Evolutionary conservation across 2,113 vertebrate species (phyloP), one percentile per base, ranked within the genome.

Genomic region (Hypomesus transpacificus): DNA sequence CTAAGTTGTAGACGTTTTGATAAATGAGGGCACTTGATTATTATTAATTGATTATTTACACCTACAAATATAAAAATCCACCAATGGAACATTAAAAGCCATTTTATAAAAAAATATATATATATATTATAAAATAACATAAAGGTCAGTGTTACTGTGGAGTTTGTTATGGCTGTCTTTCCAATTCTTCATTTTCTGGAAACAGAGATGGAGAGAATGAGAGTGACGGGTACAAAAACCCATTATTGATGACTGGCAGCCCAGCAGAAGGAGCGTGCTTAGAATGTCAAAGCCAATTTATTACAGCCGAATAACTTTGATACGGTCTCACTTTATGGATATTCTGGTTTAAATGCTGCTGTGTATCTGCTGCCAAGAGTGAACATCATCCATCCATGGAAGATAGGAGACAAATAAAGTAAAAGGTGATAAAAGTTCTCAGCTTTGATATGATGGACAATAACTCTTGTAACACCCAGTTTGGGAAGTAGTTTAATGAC

Each of bases 201-300:
- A 73, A 81, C 26, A 62, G 76, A 56, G 6, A 46, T 46, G 2
- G 39, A 7, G 1, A 46, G 39, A 46, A 46, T 46, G 39, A 20
- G 76, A 51, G 65, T 75, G 56, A 51, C 65, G 20, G 65, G 51
- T 64, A 39, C 80, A 85, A 79, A 74, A 78, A 70, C 86, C 74
- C 53, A 63, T 70, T 78, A 75, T 71, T 76, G 75, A 87, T 78
- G 54, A 78, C 61, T 73, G 65, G 78, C 75, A 77, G 61, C 59
- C 4, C 68, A 70, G 76, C 68, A 79, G 80, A 79, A 79, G 73
- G 71, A 61, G 82, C 62, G 79, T 78, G 63, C 84, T 88, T 74
- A 86, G 81, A 89, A 68, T 71, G 85, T 88, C 87, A 82, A 71
- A 54, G 82, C 66, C 87, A 85, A 87, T 91, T 88, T 89, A 88